These are phyloP conservation scores for Pangasius larnaudii DNA, from an alignment of 2,797 vertebrate species.

Conservation along the genomic window DNA sequence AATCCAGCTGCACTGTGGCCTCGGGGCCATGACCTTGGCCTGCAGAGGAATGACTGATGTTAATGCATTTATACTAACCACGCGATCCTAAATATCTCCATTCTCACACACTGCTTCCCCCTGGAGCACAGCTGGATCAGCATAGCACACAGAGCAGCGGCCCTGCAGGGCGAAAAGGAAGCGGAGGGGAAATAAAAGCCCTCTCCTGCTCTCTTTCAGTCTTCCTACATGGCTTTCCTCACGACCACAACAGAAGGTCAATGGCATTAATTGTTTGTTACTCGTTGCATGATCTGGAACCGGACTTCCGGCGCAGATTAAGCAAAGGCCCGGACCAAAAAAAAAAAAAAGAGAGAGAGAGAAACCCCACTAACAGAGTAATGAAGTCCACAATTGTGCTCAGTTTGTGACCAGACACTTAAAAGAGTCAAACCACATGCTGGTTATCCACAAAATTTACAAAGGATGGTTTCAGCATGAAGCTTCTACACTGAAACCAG, in stretches of 20 bases:
- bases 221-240: constrained; percentile 28
- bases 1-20: constrained; percentile 42
- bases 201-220: constrained; percentile 24
- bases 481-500: constrained; percentile 5
- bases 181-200: constrained; percentile 31
- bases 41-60: constrained; percentile 44
- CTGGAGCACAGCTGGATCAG: constrained; percentile 36
- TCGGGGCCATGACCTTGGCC: constrained; percentile 29
- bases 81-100: constrained; percentile 33
- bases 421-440: not conserved
- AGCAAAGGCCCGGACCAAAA: not conserved
- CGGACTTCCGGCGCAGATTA: constrained; percentile 2
- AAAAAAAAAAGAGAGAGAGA: not conserved
- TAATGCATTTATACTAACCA: constrained; percentile 49
- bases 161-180: constrained; percentile 41
- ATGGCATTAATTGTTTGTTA: constrained; percentile 13
- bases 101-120: constrained; percentile 49
- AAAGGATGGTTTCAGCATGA: not conserved
- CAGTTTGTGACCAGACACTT: constrained; percentile 5
- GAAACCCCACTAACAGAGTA: constrained; percentile 2
- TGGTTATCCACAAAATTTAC: not conserved
- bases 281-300: constrained; percentile 14
- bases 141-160: constrained; percentile 34
- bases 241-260: constrained; percentile 27
- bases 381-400: constrained; percentile 2